These are phyloP conservation scores for Hiodon tergisus DNA, from an alignment of 2,113 vertebrate genomes.

Conservation along the genomic window DNA sequence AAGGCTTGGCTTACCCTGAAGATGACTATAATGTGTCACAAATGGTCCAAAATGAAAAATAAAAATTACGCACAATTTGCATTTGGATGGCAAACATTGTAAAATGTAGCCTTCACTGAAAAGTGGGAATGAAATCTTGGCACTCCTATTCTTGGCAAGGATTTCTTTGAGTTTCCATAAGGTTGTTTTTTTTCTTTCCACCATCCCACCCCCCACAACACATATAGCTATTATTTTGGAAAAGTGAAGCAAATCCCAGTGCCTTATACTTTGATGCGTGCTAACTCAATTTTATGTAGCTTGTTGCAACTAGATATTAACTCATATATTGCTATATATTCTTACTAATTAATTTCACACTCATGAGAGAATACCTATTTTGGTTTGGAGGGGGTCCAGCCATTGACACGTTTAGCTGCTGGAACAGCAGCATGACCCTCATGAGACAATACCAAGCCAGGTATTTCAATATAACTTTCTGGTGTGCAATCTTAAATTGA, in stretches of 20 bases:
- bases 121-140: conserved; percentile 30
- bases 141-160: conserved; percentile 25
- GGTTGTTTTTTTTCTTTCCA: background rate
- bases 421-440: no score
- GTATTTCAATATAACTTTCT: no score
- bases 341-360: no score
- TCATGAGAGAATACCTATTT: no score
- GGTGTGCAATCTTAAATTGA: no score
- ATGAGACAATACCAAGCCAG: no score
- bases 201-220: conserved; percentile 12
- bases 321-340: no score
- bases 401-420: no score
- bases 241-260: conserved; percentile 11
- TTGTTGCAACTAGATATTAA: no score
- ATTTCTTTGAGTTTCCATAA: conserved; percentile 26
- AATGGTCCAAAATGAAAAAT: conserved; percentile 28
- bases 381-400: no score
- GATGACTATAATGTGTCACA: conserved; percentile 28
- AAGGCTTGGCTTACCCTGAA: conserved; percentile 23
- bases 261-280: background rate
- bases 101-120: conserved; percentile 31
- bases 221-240: conserved; percentile 29
- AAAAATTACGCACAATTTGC: conserved; percentile 39
- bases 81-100: conserved; percentile 28
- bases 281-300: no score